Evolutionary conservation across 2,888 invertebrate species (phyloP), one percentile per base, ranked within the genome.

Genomic region (Parapristionchus giblindavisi): DNA sequence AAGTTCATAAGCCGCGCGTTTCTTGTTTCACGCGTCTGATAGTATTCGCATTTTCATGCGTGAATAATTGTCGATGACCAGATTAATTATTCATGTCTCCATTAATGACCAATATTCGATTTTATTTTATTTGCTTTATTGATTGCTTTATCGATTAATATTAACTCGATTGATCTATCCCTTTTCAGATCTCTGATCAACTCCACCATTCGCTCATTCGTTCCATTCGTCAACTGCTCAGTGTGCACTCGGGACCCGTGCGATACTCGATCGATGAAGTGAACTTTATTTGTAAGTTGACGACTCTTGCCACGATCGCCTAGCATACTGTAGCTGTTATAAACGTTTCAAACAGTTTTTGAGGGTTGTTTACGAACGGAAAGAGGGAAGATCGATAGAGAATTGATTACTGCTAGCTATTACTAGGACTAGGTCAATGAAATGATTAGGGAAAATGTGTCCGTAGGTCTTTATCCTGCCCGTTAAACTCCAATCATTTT

Each of bases 241-340:
- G 21, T n/a, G 70, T 54, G 32, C n/a, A 56, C 21, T 24, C 11
- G 27, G 51, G 65, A n/a, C n/a, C 48, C 3, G 73, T 73, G 36
- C 32, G 73, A 36, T 73, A 73, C 34, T 32, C 54, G 34, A 61
- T 73, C 14, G 73, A 73, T 36, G 60, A 73, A 24, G 73, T 73
- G 60, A 73, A 73, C 24, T 61, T 38, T 32, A 14, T 73, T 1
- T n/a, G 73, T 73, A 34, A 73, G 73, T 48, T 17, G 11, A 21
- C 48, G 21, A 48, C 21, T 14, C 48, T 48, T 48, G 48, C 14
- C 48, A 14, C 14, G 48, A 21, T 48, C 21, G 21, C 48, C 14
- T 48, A 48, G 48, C 48, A 48, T 48, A 48, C 48, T 11, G 48
- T 48, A 48, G 48, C 48, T 14, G 48, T 48, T 48, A n/a, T n/a